phyloP scores from a whole-genome alignment of 2,113 vertebrate genomes.

The Aegotheles bennettii region DNA sequence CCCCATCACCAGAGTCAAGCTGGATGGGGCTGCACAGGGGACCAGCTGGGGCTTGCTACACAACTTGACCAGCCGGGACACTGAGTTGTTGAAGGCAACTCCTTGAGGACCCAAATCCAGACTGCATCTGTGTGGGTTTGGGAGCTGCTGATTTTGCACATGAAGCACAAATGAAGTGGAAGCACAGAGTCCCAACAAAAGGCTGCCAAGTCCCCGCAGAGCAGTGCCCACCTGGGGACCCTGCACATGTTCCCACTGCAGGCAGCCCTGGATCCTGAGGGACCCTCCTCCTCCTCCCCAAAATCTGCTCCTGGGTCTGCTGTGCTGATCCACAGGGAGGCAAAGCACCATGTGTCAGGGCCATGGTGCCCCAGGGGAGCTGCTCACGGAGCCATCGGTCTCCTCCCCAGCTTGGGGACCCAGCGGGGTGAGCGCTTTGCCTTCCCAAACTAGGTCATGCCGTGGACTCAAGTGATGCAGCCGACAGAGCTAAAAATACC shows the following conservation, averaged over 20 bases:
- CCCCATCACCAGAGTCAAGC: not conserved
- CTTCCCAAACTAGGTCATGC: not conserved
- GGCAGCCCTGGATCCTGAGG: not conserved
- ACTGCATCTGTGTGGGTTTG: accelerated
- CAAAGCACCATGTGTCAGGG: not conserved
- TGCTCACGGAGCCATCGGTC: accelerated
- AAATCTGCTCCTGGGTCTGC: not conserved
- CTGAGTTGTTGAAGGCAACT: not conserved
- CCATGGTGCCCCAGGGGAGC: not conserved
- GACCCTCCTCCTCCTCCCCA: not conserved
- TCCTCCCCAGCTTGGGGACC: not conserved
- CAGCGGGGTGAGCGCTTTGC: not conserved
- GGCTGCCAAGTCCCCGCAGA: not conserved
- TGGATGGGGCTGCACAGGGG: not conserved
- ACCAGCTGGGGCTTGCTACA: not conserved
- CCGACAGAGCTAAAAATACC: conserved; percentile 12
- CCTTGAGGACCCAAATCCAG: not conserved
- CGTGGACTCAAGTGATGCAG: not conserved
- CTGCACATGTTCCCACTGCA: not conserved
- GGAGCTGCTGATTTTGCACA: not conserved
- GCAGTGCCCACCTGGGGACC: not conserved
- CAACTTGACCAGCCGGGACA: not conserved
- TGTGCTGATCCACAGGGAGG: not conserved
- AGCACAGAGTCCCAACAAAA: not conserved
- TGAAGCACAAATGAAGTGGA: not conserved